Evolutionary conservation across 2,888 invertebrate species (phyloP).

Genomic region (Diarsia dahlii): DNA sequence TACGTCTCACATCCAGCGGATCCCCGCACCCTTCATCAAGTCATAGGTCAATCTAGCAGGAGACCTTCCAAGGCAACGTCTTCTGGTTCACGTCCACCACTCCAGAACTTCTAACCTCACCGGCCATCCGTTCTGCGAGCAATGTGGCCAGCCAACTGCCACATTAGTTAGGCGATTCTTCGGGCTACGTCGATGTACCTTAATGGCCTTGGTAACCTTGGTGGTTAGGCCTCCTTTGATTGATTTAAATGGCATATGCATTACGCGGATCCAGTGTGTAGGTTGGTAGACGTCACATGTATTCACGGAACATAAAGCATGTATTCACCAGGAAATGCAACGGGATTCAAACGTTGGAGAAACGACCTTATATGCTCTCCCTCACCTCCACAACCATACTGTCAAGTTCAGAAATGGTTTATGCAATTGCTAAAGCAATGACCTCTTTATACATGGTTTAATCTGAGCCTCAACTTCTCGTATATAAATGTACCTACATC

Average conservation of each 20-base stretch:
- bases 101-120: too few relatives aligned
- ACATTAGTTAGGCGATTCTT: too few relatives aligned
- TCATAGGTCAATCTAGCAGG: too few relatives aligned
- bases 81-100: too few relatives aligned
- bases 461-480: slow-evolving; percentile 11
- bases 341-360: not conserved
- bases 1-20: too few relatives aligned
- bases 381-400: not conserved
- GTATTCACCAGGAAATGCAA: not conserved
- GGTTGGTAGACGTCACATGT: not conserved
- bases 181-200: too few relatives aligned
- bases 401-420: not conserved
- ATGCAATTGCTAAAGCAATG: not conserved
- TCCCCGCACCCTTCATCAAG: too few relatives aligned
- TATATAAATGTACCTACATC: slow-evolving; percentile 4
- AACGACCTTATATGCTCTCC: not conserved
- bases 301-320: too few relatives aligned
- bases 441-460: not conserved
- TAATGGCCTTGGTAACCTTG: too few relatives aligned
- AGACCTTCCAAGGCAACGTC: too few relatives aligned
- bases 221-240: not conserved
- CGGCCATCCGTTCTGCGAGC: too few relatives aligned
- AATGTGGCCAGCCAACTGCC: too few relatives aligned
- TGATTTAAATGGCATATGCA: not conserved
- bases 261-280: not conserved